Conservation (phyloP, 2,797 vertebrate species). For the Petrocephalus sullivani region DNA sequence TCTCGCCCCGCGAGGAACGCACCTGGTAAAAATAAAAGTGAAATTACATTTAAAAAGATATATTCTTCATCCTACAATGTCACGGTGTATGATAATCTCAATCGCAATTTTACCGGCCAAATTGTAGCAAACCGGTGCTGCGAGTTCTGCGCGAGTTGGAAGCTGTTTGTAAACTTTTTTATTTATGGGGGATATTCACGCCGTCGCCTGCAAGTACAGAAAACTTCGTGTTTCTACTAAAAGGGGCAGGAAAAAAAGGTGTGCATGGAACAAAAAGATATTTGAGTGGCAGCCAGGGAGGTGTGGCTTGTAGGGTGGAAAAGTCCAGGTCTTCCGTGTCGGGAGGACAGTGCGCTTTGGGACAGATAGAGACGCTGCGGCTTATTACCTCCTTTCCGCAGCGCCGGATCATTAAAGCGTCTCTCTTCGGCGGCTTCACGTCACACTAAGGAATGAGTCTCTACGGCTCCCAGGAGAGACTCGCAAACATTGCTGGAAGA, state of each 20-base stretch:
- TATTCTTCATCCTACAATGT: not conserved
- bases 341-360: not conserved
- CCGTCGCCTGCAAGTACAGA: not conserved
- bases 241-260: not conserved
- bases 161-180: not conserved
- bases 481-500: slow-evolving; percentile 32
- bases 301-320: not conserved
- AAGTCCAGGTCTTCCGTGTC: slow-evolving; percentile 4
- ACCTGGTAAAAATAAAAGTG: not conserved
- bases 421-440: not conserved
- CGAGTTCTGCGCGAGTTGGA: not conserved
- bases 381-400: not conserved
- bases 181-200: not conserved
- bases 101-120: not conserved
- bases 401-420: not conserved
- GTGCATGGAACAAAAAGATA: not conserved
- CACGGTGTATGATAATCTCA: not conserved
- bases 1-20: not conserved
- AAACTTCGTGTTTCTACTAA: not conserved
- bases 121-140: not conserved
- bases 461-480: slow-evolving; percentile 48
- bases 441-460: slow-evolving; percentile 40
- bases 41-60: not conserved
- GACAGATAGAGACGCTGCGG: not conserved
- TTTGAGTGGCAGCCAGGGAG: not conserved